A percentile compares a stretch with the other conserved stretches of the same genome.
Conservation (phyloP, 2,888 invertebrate genomes). For the Teleogryllus oceanicus region DNA sequence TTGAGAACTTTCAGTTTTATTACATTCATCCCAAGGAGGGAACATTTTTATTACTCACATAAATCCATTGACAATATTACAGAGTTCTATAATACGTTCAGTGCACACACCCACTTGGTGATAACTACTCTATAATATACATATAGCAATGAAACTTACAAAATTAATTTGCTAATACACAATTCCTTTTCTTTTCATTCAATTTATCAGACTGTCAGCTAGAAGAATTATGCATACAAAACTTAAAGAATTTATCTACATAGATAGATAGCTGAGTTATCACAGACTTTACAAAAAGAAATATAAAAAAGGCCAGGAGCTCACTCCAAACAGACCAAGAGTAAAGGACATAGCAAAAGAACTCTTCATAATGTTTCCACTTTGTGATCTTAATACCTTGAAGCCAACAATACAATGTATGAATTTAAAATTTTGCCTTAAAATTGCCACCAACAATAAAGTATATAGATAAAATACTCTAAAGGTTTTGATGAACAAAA, state of each 20-base stretch:
- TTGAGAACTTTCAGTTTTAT: no score
- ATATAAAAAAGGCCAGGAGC: not conserved
- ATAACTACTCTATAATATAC: no score
- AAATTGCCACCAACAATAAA: no score
- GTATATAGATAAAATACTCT: no score
- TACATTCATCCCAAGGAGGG: no score
- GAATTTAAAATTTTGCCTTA: not conserved
- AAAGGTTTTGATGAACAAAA: no score
- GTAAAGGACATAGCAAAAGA: not conserved
- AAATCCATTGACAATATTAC: no score
- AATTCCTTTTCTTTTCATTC: not conserved
- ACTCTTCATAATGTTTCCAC: not conserved
- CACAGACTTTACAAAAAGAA: constrained; percentile 6
- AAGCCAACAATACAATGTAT: not conserved
- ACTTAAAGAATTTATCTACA: not conserved
- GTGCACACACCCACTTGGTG: no score
- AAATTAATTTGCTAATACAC: no score
- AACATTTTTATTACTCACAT: no score
- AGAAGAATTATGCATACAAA: not conserved
- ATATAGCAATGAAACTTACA: no score
- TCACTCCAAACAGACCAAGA: not conserved
- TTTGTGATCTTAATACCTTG: not conserved
- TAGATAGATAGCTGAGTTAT: not conserved
- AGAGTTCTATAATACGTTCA: no score
- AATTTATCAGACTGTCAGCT: not conserved